phyloP scores from a whole-genome alignment of 2,888 invertebrate genomes.

The Synanthedon andrenaeformis region DNA sequence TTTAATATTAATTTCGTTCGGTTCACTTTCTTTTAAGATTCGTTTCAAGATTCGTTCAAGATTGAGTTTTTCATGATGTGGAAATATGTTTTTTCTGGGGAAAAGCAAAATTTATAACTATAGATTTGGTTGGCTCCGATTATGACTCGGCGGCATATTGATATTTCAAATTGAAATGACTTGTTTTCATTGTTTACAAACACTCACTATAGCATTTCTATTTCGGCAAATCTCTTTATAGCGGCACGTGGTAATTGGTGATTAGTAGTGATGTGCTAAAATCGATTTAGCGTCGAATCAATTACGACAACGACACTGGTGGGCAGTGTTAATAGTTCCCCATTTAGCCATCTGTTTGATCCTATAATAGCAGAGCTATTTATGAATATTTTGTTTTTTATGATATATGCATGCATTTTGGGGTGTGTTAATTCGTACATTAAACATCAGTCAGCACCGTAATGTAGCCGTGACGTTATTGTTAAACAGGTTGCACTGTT shows the following conservation, averaged over 20 bases:
- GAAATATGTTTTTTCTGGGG: too few species aligned
- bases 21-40: too few species aligned
- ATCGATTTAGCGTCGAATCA: slow-evolving; percentile 47
- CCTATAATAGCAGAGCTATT: slow-evolving; percentile 36
- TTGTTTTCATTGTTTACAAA: too few species aligned
- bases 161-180: too few species aligned
- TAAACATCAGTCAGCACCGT: slow-evolving; percentile 28
- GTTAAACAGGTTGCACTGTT: slow-evolving; percentile 41
- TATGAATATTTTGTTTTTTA: slow-evolving; percentile 48
- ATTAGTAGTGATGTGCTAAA: slow-evolving; percentile 61
- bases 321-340: slow-evolving; percentile 51
- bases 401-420: slow-evolving; percentile 41
- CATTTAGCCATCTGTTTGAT: slow-evolving; percentile 47
- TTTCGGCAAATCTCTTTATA: slow-evolving; percentile 25
- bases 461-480: slow-evolving; percentile 32
- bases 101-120: too few species aligned
- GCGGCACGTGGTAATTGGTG: slow-evolving; percentile 43
- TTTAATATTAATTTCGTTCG: neutral
- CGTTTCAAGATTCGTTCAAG: too few species aligned
- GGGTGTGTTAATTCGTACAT: slow-evolving; percentile 38
- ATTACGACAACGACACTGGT: slow-evolving; percentile 42
- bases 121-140: too few species aligned
- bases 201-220: neutral
- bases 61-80: too few species aligned
- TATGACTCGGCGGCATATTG: too few species aligned